phyloP scores from a whole-genome alignment of 53 echinoderm and acorn worm genomes.

The Luidia sarsii region DNA sequence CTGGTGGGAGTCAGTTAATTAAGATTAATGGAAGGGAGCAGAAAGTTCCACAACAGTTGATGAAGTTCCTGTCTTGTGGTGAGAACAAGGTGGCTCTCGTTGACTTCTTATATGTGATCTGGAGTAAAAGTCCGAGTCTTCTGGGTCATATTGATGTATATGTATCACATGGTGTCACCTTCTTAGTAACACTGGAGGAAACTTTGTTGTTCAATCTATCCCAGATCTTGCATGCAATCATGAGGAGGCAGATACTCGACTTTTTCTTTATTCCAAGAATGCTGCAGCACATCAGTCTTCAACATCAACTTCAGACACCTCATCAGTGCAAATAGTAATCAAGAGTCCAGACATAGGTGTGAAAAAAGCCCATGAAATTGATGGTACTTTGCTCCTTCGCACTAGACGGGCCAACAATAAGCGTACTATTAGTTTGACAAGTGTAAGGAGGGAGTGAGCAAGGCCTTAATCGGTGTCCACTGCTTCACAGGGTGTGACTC shows the following conservation, averaged over 20 bases:
- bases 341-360: slow-evolving; percentile 61
- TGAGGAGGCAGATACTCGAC: slow-evolving; percentile 59
- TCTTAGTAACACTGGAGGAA: neutral
- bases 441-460: neutral
- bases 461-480: slow-evolving; percentile 63
- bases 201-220: neutral
- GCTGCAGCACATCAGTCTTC: slow-evolving; percentile 27
- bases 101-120: slow-evolving; percentile 55
- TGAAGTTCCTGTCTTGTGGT: slow-evolving; percentile 58
- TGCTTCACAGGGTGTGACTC: slow-evolving; percentile 69
- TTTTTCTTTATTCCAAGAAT: slow-evolving; percentile 42
- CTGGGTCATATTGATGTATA: slow-evolving; percentile 46
- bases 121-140: slow-evolving; percentile 6
- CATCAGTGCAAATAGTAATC: slow-evolving; percentile 1
- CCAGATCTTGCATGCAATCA: slow-evolving; percentile 22
- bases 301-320: no score
- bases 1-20: slow-evolving; percentile 41
- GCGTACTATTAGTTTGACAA: slow-evolving; percentile 29
- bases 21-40: slow-evolving; percentile 60
- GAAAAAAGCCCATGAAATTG: neutral
- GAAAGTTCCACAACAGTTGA: slow-evolving; percentile 66
- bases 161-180: slow-evolving; percentile 59
- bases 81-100: slow-evolving; percentile 60
- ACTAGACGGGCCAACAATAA: slow-evolving; percentile 50
- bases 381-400: slow-evolving; percentile 28